Evolutionary conservation across 2,888 invertebrate genomes (phyloP).

Genomic region (Pecten maximus): DNA sequence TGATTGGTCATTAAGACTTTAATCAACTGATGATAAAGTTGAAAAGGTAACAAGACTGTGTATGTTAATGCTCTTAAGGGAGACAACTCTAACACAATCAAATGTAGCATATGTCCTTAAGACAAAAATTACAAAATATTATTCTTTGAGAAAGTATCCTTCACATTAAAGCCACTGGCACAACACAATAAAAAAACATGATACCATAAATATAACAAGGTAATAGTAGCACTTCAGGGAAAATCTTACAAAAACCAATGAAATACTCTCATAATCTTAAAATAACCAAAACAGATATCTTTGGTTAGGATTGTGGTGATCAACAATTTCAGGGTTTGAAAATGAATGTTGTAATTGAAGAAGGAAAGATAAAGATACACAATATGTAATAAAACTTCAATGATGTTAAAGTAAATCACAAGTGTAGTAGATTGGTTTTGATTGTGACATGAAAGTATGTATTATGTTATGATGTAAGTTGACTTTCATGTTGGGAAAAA

Average conservation of each 20-base stretch:
- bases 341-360: background rate
- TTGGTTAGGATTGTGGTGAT: background rate
- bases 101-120: background rate
- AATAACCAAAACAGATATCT: background rate
- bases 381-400: too few relatives aligned
- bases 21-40: background rate
- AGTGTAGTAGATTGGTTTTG: background rate
- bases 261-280: background rate
- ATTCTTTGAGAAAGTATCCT: background rate
- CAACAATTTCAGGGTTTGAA: background rate
- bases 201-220: background rate
- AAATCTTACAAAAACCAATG: background rate
- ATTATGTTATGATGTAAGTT: background rate
- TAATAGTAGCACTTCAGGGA: background rate
- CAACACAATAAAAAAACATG: background rate
- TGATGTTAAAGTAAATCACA: background rate
- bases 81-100: background rate
- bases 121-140: background rate
- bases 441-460: background rate
- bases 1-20: background rate
- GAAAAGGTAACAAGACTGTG: background rate
- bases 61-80: background rate
- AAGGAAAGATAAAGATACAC: background rate
- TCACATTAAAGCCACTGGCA: background rate
- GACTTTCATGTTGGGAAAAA: background rate